Evolutionary conservation across 2,113 vertebrate genomes (phyloP), one percentile per base, ranked within the genome.

Genomic region (Sander lucioperca): DNA sequence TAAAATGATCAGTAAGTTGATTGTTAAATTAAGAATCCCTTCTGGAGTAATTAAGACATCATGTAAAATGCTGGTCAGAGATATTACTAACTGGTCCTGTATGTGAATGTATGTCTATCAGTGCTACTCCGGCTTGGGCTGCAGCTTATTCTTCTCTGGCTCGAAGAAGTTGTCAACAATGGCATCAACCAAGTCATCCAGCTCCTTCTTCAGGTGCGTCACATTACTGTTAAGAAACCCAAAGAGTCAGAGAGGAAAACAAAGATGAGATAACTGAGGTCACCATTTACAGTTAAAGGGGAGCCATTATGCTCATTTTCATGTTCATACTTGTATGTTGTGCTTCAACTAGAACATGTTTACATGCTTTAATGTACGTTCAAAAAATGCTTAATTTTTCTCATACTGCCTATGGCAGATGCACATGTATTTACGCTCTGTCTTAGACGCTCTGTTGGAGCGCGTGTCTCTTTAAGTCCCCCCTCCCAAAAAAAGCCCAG

Each of bases 101-200:
- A 48, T 27, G 30, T 6, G 10, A 15, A 1, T n/a, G 45, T 11
- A 0, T 25, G 23, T 78, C 36, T 15, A 4, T n/a, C 11, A 76
- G 19, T n/a, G 90, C 94, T 87, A 98, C 74, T 97, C 96, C 23
- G 95, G 89, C 79, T 97, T 97, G 19, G 96, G 92, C 64, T 96
- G 96, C 86, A 99, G 89, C 39, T 96, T 95, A 77, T 99, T 98
- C 90, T 98, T 98, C 74, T 96, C 88, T 67, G 98, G 98, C 91
- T 99, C 96, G 80, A 99, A 98, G 95, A 99, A 99, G 89, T 97
- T 84, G 67, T 98, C 95, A 93, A 99, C 93, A 69, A 99, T 96
- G 89, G 96, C 97, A 0, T 85, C 90, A 61, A 97, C 96, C 85
- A 99, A 70, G 43, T 96, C 94, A 77, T 97, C 94, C 69, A 99